These are phyloP conservation scores for Sitta europaea DNA, from an alignment of 2,113 vertebrate genomes.

Conservation along the genomic window DNA sequence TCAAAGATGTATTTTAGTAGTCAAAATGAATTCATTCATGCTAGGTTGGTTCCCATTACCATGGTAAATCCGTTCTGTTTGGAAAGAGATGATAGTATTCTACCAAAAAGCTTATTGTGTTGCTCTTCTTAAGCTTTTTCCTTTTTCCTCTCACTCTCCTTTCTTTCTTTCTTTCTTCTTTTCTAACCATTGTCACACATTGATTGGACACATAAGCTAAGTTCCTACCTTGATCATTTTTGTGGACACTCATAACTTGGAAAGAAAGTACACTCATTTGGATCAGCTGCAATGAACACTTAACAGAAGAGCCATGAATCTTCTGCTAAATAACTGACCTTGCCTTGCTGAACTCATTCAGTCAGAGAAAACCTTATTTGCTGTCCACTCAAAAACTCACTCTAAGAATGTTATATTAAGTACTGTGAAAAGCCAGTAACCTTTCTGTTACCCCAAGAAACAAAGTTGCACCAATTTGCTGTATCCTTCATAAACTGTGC, in stretches of 20 bases:
- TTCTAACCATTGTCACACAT: background rate
- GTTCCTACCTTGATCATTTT: background rate
- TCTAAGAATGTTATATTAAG: background rate
- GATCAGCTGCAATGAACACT: background rate
- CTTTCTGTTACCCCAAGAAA: background rate
- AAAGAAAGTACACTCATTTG: background rate
- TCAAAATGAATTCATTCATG: constrained; percentile 38
- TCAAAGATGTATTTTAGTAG: constrained; percentile 43
- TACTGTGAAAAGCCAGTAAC: background rate
- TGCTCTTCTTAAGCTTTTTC: background rate
- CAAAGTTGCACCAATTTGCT: background rate
- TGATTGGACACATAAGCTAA: background rate
- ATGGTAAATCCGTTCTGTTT: background rate
- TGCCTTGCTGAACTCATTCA: background rate
- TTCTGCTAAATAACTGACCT: constrained; percentile 14
- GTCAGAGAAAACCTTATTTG: background rate
- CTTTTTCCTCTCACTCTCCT: accelerated
- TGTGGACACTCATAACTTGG: background rate
- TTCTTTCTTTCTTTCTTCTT: too few relatives aligned
- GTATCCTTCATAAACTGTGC: background rate
- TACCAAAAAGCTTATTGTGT: background rate
- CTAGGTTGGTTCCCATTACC: constrained; percentile 30
- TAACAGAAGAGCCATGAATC: background rate
- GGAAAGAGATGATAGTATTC: background rate
- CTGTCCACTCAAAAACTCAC: background rate